A percentile compares a stretch with the other conserved stretches of the same genome.
Conservation (phyloP, 2,888 invertebrate species). For the Drosophila suboccidentalis region DNA sequence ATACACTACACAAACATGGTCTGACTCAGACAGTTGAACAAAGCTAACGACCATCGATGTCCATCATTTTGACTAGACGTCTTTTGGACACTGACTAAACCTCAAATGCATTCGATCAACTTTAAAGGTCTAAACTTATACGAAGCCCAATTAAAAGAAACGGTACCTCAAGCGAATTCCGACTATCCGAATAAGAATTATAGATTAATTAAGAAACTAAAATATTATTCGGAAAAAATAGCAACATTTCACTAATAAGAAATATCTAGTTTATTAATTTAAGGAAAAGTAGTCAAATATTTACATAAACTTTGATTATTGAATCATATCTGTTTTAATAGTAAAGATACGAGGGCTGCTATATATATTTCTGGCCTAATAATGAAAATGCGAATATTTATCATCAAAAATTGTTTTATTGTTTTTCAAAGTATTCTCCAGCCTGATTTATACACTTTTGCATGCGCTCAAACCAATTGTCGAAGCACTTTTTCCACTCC, state of each 20-base stretch:
- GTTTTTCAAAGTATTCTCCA: too few species aligned
- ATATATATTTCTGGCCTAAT: too few species aligned
- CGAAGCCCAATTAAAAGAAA: conserved; percentile 11
- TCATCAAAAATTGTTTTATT: too few species aligned
- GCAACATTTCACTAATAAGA: too few species aligned
- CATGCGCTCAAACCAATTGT: too few species aligned
- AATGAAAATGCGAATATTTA: too few species aligned
- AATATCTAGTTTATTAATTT: not conserved
- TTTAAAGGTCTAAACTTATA: conserved; percentile 36
- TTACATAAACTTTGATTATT: not conserved
- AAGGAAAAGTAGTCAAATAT: not conserved
- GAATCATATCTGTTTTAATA: too few species aligned
- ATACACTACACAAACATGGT: not conserved
- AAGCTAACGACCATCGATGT: conserved; percentile 44
- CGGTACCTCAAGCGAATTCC: not conserved
- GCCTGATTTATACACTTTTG: too few species aligned
- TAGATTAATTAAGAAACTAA: not conserved
- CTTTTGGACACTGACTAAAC: conserved; percentile 28
- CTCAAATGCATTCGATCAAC: conserved; percentile 39
- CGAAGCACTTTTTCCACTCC: too few species aligned
- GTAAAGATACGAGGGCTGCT: too few species aligned
- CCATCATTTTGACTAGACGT: conserved; percentile 39
- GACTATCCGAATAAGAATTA: not conserved
- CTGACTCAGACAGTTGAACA: conserved; percentile 26
- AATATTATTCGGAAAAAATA: too few species aligned